Base-by-base conservation (phyloP, 2,888 invertebrate genomes). In the Patella pellucida region DNA sequence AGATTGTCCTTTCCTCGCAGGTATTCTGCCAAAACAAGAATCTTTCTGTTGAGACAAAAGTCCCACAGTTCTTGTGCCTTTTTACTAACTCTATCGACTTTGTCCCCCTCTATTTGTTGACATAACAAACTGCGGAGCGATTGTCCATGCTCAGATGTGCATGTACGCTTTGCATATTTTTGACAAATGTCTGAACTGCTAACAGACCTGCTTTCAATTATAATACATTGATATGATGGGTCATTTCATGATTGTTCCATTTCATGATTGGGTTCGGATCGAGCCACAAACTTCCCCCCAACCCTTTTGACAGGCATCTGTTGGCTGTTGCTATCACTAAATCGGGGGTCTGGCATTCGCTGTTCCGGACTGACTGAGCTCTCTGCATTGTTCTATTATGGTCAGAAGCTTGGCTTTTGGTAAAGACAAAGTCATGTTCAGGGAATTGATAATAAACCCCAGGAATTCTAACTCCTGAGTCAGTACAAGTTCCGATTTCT, bases 61-160 rank as follows among this genome's bases (percentile, higher is more conserved):
- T n/a, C n/a, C n/a, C n/a, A n/a, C n/a, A n/a, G n/a, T n/a, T n/a
- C n/a, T n/a, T n/a, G n/a, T n/a, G n/a, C n/a, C n/a, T n/a, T n/a
- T n/a, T n/a, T n/a, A n/a, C n/a, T 52, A 52, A 52, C 15, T 52
- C 52, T 52, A 52, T 52, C 15, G 9, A 52, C 52, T 52, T 52
- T 52, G 52, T 52, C 9, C 52, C 72, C 19, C 75, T 75, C 67
- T 72, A 72, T 75, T 75, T 78, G 72, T 78, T 75, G 41, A 78
- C 54, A 15, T 76, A 73, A 11, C 69, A 56, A 4, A 75, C 52
- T 23, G 78, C 72, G 9, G 76, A 41, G 19, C 23, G 72, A 62
- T 75, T 75, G 72, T 78, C 75, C 52, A 73, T 52, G 15, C 68
- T 19, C 1, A 78, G 9, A 23, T 72, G 72, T 14, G 72, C 73